Conservation (phyloP, 2,113 vertebrate genomes). For the Capra hircus region DNA sequence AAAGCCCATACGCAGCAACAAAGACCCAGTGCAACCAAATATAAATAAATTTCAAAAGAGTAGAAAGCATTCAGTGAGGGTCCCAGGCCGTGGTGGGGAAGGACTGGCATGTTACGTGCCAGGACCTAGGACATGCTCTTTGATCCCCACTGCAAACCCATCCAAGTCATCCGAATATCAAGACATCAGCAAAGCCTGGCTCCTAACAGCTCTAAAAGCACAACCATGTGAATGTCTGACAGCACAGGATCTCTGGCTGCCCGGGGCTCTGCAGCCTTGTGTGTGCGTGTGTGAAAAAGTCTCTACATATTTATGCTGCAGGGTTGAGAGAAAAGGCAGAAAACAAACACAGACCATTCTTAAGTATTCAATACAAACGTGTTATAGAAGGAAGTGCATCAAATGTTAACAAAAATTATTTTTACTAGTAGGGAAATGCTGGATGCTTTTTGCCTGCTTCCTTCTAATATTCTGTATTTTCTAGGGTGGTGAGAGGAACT, state of each 20-base stretch:
- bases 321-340: neutral
- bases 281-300: accelerated
- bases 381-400: neutral
- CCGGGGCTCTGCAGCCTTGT: neutral
- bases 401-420: neutral
- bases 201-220: neutral
- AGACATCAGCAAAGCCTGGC: neutral
- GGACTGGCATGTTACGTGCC: neutral
- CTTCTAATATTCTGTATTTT: neutral
- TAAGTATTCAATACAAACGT: neutral
- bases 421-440: neutral
- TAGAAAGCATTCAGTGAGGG: neutral
- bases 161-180: neutral
- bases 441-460: neutral
- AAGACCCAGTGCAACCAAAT: neutral
- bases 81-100: neutral
- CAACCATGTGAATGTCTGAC: neutral
- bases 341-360: neutral
- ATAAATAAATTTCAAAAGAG: neutral
- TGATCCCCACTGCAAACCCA: neutral
- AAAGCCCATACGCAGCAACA: neutral
- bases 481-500: neutral
- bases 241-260: accelerated
- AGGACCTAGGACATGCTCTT: neutral
- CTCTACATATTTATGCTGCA: neutral